Base-by-base conservation (phyloP, 2,113 vertebrate species). In the Lepus americanus region DNA sequence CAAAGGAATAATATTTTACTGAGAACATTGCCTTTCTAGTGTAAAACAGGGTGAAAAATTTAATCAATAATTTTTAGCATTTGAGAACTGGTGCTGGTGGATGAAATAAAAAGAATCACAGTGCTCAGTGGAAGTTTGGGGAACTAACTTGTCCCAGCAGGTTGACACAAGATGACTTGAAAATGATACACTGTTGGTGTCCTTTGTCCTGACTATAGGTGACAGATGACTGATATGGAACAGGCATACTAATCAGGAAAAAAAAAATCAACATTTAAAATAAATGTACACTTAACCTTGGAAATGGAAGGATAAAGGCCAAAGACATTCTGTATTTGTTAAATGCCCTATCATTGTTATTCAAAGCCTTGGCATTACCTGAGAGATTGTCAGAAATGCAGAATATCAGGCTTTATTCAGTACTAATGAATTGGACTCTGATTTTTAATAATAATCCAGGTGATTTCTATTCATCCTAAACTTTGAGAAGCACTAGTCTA, bases 141-240 rank as follows among this genome's bases (percentile, higher is more conserved):
- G 74, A 61, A 95, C 94, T 94, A 61, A 95, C 94, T 94, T 87
- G 91, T 93, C 53, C 64, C 27, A 90, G 89, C 89, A 97, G 87
- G 83, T 29, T 90, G 87, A 93, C 87, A 70, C 64, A 67, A 53
- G 61, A 90, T 39, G 39, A 95, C 73, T 96, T 88, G 94, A 90
- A 96, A 94, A 97, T 96, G 59, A 95, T 93, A 61, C 51, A 61
- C 53, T 59, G 74, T 39, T 92, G 72, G 66, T 80, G 25, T 97
- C 77, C 67, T 94, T 93, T 93, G 84, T 94, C 87, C 78, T 87
- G 70, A 72, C 77, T 76, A 5, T 77, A 92, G 89, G 91, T 80
- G 92, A 95, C 39, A 87, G 89, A 96, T 82, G 63, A 72, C 55
- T 92, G 51, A 84, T 70, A 80, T 27, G 81, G 59, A 90, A 33